Evolutionary conservation across 2,888 invertebrate species (phyloP), one percentile per base, ranked within the genome.

Genomic region (Odontocolon sp.): DNA sequence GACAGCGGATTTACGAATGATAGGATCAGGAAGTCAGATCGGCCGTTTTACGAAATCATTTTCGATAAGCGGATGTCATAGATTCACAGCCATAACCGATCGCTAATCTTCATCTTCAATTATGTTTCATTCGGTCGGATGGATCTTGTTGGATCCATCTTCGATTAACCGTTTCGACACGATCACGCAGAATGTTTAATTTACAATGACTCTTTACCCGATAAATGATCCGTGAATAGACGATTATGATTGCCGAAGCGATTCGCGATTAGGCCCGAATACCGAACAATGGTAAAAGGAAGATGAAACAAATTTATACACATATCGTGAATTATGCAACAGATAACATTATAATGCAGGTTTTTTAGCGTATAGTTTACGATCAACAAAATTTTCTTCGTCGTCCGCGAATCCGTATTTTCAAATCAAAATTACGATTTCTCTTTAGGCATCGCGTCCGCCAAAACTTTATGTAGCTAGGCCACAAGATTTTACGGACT

Each of bases 341-440:
- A 86, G 83, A 84, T 86, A 87, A 87, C 84, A 84, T 81, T 72
- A 73, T 80, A 85, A 82, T 83, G 82, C 82, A 87, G 83, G 83
- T 83, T 85, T 86, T 85, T 85, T 86, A 87, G 84, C 83, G 83
- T 84, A 47, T 66, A 59, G 36, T 26, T 50, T 6, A 28, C 52
- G 6, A 42, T 40, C 21, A 56, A 63, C 56, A 28, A 9, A 33
- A 50, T 21, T 21, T 38, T 33, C 16, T 66, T 28, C 3, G 36
- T 47, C 23, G n/a, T n/a, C n/a, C n/a, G 11, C 36, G 14, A 3
- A 21, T 47, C 23, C 11, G 57, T 23, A n/a, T 16, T 5, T 18
- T 14, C 5, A 18, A 18, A 42, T 42, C 42, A 9, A 18, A 8
- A 9, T 42, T 42, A 2, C 23, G 2, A 31, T 72, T 66, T 67